Conservation (phyloP, 2,888 invertebrate species). For the Agrochola lychnidis region DNA sequence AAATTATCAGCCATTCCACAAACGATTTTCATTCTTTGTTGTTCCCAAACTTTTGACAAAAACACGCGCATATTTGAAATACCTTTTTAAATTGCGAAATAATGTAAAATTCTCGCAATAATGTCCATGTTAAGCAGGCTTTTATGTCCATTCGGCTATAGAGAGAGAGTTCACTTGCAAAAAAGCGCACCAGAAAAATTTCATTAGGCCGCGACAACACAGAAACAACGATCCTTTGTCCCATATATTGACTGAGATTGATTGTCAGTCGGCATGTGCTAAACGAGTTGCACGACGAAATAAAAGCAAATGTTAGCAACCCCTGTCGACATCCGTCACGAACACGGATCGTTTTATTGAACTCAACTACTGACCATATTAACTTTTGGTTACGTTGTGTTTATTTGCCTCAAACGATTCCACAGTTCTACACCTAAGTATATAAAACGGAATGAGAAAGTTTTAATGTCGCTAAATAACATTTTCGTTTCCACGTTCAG, state of each 20-base stretch:
- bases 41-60: constrained; percentile 20
- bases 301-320: constrained; percentile 87
- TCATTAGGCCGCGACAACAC: constrained; percentile 83
- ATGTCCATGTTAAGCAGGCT: constrained; percentile 34
- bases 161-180: constrained; percentile 57
- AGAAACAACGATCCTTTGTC: constrained; percentile 86
- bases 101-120: constrained; percentile 24
- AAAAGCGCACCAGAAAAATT: constrained; percentile 80
- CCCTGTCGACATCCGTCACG: constrained; percentile 85
- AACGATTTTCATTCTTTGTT: constrained; percentile 9
- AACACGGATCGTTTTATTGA: constrained; percentile 85
- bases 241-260: constrained; percentile 89
- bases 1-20: constrained; percentile 7
- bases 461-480: constrained; percentile 61
- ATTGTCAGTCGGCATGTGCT: constrained; percentile 88
- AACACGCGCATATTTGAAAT: constrained; percentile 30
- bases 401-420: constrained; percentile 66
- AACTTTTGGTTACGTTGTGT: constrained; percentile 78
- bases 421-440: constrained; percentile 56
- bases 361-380: constrained; percentile 79
- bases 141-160: constrained; percentile 44
- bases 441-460: constrained; percentile 55
- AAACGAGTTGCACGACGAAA: constrained; percentile 87
- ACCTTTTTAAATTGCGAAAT: constrained; percentile 17
- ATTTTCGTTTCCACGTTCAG: constrained; percentile 47